Evolutionary conservation across 2,113 vertebrate genomes (phyloP).

Genomic region (Oncorhynchus kisutch): DNA sequence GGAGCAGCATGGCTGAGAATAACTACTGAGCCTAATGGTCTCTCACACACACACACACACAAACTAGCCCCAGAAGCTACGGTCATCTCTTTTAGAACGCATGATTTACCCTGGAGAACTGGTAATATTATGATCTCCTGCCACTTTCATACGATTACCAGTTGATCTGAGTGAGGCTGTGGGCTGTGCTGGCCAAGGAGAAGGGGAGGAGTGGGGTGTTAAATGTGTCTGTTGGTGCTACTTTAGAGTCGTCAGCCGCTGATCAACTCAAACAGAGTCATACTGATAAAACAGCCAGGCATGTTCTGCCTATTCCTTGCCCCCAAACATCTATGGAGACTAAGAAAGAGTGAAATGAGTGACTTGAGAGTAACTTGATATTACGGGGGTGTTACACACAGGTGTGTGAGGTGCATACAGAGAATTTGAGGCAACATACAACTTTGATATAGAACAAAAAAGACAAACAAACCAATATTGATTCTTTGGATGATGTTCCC

Average conservation of each 20-base stretch:
- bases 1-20: not conserved
- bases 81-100: constrained; percentile 38
- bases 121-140: constrained; percentile 43
- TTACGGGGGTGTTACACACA: no score
- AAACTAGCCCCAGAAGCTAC: constrained; percentile 16
- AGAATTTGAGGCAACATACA: not conserved
- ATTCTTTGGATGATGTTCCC: constrained; percentile 3
- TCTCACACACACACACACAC: constrained; percentile 1
- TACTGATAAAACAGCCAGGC: not conserved
- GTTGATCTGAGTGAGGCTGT: constrained; percentile 30
- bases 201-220: not conserved
- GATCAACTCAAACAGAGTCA: constrained; percentile 21
- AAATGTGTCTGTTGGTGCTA: not conserved
- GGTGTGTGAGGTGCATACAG: no score
- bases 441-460: not conserved
- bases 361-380: no score
- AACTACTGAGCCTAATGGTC: not conserved
- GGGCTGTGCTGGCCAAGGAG: not conserved
- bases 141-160: constrained; percentile 39
- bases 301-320: no score
- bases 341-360: no score
- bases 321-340: no score
- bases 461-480: constrained; percentile 8
- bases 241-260: not conserved
- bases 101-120: constrained; percentile 31